phyloP scores from a whole-genome alignment of 2,797 vertebrate species.

The Oreochromis grahami region DNA sequence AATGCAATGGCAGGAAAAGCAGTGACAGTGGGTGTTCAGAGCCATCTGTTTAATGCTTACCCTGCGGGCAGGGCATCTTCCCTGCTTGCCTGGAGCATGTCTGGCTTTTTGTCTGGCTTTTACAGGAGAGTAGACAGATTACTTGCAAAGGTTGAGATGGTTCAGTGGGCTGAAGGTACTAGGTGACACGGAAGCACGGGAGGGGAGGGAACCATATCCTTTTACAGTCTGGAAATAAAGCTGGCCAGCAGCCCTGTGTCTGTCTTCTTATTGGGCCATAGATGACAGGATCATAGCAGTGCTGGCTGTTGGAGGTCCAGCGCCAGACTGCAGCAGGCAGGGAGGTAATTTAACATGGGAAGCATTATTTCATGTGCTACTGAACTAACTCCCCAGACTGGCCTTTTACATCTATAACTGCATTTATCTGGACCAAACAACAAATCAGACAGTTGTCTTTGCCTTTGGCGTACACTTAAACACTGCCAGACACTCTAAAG shows the following conservation, averaged over 20 bases:
- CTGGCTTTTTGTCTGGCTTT: slow-evolving; percentile 59
- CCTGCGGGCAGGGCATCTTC: slow-evolving; percentile 15
- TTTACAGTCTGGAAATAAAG: slow-evolving; percentile 74
- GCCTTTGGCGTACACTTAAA: not conserved
- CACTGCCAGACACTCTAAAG: not conserved
- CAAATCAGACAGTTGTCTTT: not conserved
- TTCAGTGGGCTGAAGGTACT: slow-evolving; percentile 54
- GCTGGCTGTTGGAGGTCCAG: not conserved
- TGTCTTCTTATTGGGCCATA: slow-evolving; percentile 30
- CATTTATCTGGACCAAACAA: not conserved
- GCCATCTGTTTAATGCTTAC: not conserved
- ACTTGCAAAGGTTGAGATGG: slow-evolving; percentile 36
- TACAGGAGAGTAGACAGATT: slow-evolving; percentile 53
- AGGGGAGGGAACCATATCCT: slow-evolving; percentile 46
- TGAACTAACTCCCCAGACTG: not conserved
- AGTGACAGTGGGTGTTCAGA: slow-evolving; percentile 5
- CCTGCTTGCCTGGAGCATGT: slow-evolving; percentile 39
- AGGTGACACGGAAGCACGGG: slow-evolving; percentile 37
- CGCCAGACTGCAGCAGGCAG: not conserved
- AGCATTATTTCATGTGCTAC: not conserved
- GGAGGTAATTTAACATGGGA: not conserved
- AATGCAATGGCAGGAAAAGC: not conserved
- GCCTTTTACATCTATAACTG: not conserved
- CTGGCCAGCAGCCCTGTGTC: not conserved
- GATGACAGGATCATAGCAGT: not conserved